phyloP scores from a whole-genome alignment of 2,113 vertebrate genomes.

The Taurulus bubalis region DNA sequence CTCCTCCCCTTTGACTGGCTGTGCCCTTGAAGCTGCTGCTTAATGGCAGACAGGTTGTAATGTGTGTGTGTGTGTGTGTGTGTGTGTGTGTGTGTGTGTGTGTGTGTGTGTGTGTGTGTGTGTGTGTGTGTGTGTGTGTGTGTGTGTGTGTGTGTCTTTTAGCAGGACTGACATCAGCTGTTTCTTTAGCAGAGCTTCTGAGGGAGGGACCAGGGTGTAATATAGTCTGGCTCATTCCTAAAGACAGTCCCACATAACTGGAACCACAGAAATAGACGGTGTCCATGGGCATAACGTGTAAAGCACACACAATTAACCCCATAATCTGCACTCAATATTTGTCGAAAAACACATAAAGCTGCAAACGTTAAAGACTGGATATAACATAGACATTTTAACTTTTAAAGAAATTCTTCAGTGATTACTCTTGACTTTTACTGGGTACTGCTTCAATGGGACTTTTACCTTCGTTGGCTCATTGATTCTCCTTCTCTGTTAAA shows the following conservation, averaged over 20 bases:
- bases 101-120: constrained; percentile 49
- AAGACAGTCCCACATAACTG: constrained; percentile 80
- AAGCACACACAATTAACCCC: constrained; percentile 52
- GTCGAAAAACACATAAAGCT: background rate
- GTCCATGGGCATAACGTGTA: constrained; percentile 52
- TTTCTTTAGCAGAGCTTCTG: constrained; percentile 75
- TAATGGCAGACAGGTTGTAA: constrained; percentile 60
- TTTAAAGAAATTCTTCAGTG: background rate
- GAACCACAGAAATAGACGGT: constrained; percentile 80
- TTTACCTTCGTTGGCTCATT: background rate
- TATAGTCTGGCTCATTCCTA: constrained; percentile 73
- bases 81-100: constrained; percentile 43
- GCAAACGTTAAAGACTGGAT: background rate
- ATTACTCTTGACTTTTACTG: background rate
- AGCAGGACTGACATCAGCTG: constrained; percentile 78
- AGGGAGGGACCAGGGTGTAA: constrained; percentile 76
- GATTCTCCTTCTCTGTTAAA: constrained; percentile 11
- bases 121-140: constrained; percentile 15
- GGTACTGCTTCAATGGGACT: background rate
- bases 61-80: constrained; percentile 8
- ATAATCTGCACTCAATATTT: constrained; percentile 22
- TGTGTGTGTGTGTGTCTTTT: constrained; percentile 68
- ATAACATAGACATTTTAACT: too few relatives aligned
- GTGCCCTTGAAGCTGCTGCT: constrained; percentile 50
- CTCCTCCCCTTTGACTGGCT: constrained; percentile 51